phyloP scores from a whole-genome alignment of 2,797 vertebrate species.

The Hozukius guyotensis region DNA sequence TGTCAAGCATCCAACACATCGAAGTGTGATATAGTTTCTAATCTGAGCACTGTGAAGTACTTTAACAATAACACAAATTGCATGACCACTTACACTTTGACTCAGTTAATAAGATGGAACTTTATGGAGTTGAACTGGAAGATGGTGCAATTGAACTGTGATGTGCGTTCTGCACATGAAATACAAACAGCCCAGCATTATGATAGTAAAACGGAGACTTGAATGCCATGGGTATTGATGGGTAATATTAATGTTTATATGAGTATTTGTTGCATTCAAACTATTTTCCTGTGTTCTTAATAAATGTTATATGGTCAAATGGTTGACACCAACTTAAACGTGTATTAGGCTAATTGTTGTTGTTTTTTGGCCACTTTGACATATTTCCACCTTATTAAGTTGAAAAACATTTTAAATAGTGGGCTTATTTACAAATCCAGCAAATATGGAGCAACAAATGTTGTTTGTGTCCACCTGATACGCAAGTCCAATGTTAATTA shows the following conservation, averaged over 20 bases:
- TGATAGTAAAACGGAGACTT: background rate
- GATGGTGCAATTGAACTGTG: conserved; percentile 28
- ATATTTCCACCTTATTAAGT: background rate
- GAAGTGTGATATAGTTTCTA: conserved; percentile 7
- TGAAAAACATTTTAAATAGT: background rate
- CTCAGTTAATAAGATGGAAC: background rate
- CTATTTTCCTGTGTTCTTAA: conserved; percentile 30
- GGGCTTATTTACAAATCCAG: background rate
- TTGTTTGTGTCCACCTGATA: background rate
- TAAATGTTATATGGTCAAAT: conserved; percentile 1
- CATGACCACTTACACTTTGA: conserved; percentile 1
- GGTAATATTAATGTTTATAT: background rate
- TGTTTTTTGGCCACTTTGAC: background rate
- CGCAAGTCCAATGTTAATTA: background rate
- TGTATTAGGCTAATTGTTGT: background rate
- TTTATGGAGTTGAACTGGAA: conserved; percentile 22
- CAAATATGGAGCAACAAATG: background rate
- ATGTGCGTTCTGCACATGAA: background rate
- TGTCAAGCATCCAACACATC: background rate
- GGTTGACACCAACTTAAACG: background rate
- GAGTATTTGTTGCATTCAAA: conserved; percentile 33
- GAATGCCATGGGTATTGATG: background rate
- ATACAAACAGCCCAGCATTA: conserved; percentile 6
- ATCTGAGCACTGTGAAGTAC: conserved; percentile 54
- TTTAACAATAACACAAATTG: conserved; percentile 30